Evolutionary conservation across 2,888 invertebrate species (phyloP), one percentile per base, ranked within the genome.

Genomic region (Polydrusus tereticollis): DNA sequence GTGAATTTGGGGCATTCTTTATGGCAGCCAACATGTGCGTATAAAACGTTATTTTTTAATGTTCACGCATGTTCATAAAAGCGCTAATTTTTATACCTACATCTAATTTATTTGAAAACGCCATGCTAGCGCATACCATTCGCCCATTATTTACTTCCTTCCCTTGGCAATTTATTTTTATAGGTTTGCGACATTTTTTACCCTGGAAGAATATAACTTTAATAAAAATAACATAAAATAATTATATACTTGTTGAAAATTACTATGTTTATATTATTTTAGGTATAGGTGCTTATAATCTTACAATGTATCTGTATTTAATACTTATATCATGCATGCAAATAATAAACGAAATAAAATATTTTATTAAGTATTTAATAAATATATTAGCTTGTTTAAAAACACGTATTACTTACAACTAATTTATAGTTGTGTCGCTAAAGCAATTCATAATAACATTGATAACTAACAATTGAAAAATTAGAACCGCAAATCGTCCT

Each of bases 41-140:
- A 45, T 55, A 45, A 58, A 66, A 60, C 47, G 47, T 60, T 68
- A 68, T 14, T 55, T 69, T 63, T 69, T 69, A 69, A 69, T 63
- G 47, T 43, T 55, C 55, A 69, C 63, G 69, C 69, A 57, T 69
- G 58, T 45, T 33, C 57, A 29, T 69, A 64, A 64, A 36, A 57
- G 62, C 55, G 62, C 60, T 62, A 69, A 69, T 69, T 69, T 68
- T 38, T 52, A 60, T 52, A 62, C 60, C 52, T 55, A 23, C 43
- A 12, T 60, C 26, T 60, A 60, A 60, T 60, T 60, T 60, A 45
- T 60, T 45, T 45, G 14, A 43, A 45, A 60, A 60, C 16, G 60
- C 43, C 60, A 60, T 43, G 60, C 43, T n/a, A 55, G 14, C 26
- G 7, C 29, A 8, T 55, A 29, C 52, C 16, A 55, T 55, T 55